These are phyloP conservation scores for Stenchaetothrips biformis DNA, from an alignment of 2,888 invertebrate species.

Conservation along the genomic window DNA sequence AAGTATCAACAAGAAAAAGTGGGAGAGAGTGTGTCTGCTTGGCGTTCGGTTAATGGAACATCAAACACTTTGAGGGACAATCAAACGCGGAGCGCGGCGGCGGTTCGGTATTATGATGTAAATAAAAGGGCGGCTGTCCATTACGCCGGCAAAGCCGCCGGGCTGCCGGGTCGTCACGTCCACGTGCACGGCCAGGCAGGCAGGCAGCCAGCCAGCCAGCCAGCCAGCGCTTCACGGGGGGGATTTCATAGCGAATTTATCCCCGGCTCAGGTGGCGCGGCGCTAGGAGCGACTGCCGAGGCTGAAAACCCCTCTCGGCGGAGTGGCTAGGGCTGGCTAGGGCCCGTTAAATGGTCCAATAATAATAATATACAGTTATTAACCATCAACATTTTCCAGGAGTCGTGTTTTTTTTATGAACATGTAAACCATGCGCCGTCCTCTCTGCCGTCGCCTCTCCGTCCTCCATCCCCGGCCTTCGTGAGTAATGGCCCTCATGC, in stretches of 20 bases:
- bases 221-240: not conserved
- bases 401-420: too few relatives aligned
- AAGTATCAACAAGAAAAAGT: not conserved
- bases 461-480: too few relatives aligned
- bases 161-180: not conserved
- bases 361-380: too few relatives aligned
- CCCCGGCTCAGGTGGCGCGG: not conserved
- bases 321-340: too few relatives aligned
- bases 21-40: not conserved
- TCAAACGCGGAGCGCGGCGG: not conserved
- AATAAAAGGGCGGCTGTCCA: not conserved
- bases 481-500: too few relatives aligned
- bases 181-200: not conserved
- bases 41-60: conserved; percentile 9
- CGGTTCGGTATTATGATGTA: conserved; percentile 1
- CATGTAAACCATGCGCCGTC: too few relatives aligned
- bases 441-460: too few relatives aligned
- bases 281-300: not conserved
- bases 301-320: too few relatives aligned
- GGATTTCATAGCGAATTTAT: conserved; percentile 2
- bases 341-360: too few relatives aligned
- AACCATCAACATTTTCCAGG: too few relatives aligned
- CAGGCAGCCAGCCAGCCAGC: too few relatives aligned
- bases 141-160: not conserved
- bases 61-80: conserved; percentile 12